These are phyloP conservation scores for Mungos mungo DNA, from an alignment of 2,113 vertebrate species.

Conservation along the genomic window DNA sequence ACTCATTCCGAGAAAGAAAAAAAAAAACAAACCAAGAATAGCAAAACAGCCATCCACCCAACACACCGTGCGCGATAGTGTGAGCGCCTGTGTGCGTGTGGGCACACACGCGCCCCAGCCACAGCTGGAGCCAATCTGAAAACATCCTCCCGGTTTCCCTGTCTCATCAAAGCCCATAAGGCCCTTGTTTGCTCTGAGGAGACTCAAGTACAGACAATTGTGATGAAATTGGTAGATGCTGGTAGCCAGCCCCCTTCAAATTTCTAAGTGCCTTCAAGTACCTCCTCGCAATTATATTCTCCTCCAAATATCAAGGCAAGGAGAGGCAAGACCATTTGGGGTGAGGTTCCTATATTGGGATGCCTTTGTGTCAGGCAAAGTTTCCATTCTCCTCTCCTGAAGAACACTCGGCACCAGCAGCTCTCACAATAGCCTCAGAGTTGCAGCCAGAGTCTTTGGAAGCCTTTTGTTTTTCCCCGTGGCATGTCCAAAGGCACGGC, in stretches of 20 bases:
- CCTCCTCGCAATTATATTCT: neutral
- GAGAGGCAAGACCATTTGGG: neutral
- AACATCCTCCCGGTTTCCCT: neutral
- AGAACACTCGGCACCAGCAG: conserved; percentile 45
- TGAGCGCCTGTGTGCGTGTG: no score
- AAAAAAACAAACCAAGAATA: neutral
- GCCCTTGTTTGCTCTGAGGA: neutral
- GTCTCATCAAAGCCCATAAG: neutral
- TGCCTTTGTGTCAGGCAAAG: conserved; percentile 62
- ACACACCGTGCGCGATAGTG: neutral
- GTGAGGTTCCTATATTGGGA: conserved; percentile 48
- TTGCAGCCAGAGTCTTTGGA: conserved; percentile 71
- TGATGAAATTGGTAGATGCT: neutral
- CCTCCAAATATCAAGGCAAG: conserved; percentile 29
- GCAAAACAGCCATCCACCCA: conserved; percentile 38
- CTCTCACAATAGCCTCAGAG: conserved; percentile 70
- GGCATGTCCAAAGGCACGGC: conserved; percentile 74
- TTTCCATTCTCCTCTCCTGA: conserved; percentile 74
- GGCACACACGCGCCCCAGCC: neutral
- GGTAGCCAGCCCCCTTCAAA: neutral
- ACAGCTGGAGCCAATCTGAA: neutral
- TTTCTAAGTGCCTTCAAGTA: neutral
- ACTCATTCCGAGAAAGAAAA: conserved; percentile 66
- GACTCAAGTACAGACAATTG: neutral
- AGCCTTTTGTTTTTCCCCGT: conserved; percentile 78